Base-by-base conservation (phyloP, 2,797 vertebrate species). In the Periparus ater region DNA sequence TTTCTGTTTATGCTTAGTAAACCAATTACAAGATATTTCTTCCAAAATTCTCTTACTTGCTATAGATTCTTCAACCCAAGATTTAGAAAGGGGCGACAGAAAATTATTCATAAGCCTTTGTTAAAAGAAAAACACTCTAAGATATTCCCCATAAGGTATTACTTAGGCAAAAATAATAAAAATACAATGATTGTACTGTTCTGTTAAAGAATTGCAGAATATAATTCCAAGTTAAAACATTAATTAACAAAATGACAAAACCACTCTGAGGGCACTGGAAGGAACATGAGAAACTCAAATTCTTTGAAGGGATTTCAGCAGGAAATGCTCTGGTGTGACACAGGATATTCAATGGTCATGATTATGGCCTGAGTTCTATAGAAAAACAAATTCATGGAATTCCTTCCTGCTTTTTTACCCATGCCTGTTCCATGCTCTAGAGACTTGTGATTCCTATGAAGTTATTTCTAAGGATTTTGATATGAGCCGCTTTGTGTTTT, bases 211-310 rank as follows among this genome's bases (percentile, higher is more conserved):
- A 53, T 40, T 61, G 29, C 47, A 51, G 38, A 65, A 51, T 38
- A 54, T 57, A 58, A 66, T 23, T 85, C 36, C 2, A 17, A 51
- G 45, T 55, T 80, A 77, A 82, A 93, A 70, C 47, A 36, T 79
- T 54, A 66, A 70, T 85, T 14, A 57, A 76, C 45, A 57, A 86
- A 92, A 79, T 78, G 20, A 73, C 14, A 78, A 54, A 81, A 55
- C 6, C 4, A 4, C 17, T 81, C 70, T 72, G 44, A 84, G 63
- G 51, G 44, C 62, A 58, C n/a, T 73, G 36, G 53, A 75, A 75
- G n/a, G 74, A 86, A 74, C 93, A 86, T 92, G 93, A 90, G 91
- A 95, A 93, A 80, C 34, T 88, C 51, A 17, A 47, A 62, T 14
- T 84, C 23, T 77, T 86, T 12, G 17, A 61, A 62, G 30, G 9